Evolutionary conservation across 2,888 invertebrate genomes (phyloP).

Genomic region (Agrotis ipsilon): DNA sequence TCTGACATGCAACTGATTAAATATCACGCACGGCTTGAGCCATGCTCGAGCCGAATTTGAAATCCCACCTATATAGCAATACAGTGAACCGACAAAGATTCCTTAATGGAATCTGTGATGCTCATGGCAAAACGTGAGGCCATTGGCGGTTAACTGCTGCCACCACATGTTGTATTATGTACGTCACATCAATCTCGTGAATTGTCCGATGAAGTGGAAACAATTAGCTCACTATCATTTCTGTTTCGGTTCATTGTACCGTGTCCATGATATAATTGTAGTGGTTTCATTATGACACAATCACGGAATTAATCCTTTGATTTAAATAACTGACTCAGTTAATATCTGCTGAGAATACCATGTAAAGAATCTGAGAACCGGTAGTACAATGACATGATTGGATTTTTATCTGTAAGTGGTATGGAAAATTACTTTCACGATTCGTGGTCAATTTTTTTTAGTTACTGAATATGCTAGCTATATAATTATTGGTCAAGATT

Average conservation of each 20-base stretch:
- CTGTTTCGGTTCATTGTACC: constrained; percentile 69
- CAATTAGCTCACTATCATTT: constrained; percentile 69
- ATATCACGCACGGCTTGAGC: constrained; percentile 80
- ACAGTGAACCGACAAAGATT: constrained; percentile 72
- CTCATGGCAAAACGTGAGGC: constrained; percentile 59
- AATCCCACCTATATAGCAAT: constrained; percentile 68
- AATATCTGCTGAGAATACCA: constrained; percentile 23
- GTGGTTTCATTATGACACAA: constrained; percentile 25
- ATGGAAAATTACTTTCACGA: background rate
- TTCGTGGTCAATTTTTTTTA: no score
- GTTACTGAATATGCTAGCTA: constrained; percentile 4
- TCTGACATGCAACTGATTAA: constrained; percentile 79
- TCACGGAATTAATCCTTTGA: constrained; percentile 21
- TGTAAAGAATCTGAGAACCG: constrained; percentile 15
- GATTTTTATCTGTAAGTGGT: constrained; percentile 12
- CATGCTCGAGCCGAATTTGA: constrained; percentile 73
- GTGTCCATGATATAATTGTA: constrained; percentile 63
- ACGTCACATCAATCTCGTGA: constrained; percentile 58
- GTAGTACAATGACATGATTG: background rate
- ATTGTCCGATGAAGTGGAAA: constrained; percentile 70
- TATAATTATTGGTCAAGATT: background rate
- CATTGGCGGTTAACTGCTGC: constrained; percentile 58
- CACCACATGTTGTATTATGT: constrained; percentile 49
- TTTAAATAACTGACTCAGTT: constrained; percentile 15
- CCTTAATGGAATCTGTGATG: constrained; percentile 66